Evolutionary conservation across 2,888 invertebrate genomes (phyloP).

Genomic region (Andrena bicolor): DNA sequence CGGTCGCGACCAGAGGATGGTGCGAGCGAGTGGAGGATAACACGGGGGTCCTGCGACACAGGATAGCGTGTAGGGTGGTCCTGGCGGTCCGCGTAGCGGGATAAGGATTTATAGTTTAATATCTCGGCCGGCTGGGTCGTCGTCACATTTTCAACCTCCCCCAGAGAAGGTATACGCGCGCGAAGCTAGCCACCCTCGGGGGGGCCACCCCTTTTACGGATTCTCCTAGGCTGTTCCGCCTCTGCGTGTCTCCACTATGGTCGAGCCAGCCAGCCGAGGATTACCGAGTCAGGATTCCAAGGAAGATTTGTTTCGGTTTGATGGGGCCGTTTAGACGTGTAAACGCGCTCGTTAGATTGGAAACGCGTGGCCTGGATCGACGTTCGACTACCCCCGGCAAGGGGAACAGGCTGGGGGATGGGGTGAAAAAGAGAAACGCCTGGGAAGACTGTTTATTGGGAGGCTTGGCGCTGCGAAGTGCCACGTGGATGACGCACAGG

Average conservation of each 20-base stretch:
- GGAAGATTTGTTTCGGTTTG: conserved; percentile 82
- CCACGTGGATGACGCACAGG: not conserved
- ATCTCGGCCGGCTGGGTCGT: conserved; percentile 81
- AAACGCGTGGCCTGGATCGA: conserved; percentile 69
- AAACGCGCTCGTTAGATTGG: conserved; percentile 83
- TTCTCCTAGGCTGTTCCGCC: conserved; percentile 47
- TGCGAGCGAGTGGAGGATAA: conserved; percentile 29
- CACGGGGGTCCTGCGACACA: conserved; percentile 52
- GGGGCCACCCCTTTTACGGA: conserved; percentile 63
- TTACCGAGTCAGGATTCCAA: conserved; percentile 74
- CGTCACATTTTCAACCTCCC: conserved; percentile 80
- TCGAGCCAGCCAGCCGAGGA: conserved; percentile 45
- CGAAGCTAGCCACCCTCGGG: conserved; percentile 39
- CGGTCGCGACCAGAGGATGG: conserved; percentile 9
- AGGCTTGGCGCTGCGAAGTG: conserved; percentile 35
- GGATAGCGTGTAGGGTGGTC: conserved; percentile 70
- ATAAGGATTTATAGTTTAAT: conserved; percentile 85
- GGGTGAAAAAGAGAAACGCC: conserved; percentile 22
- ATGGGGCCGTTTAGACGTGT: conserved; percentile 82
- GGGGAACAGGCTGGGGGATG: not conserved
- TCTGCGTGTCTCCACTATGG: conserved; percentile 20
- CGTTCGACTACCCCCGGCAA: conserved; percentile 27
- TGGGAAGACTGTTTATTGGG: conserved; percentile 53
- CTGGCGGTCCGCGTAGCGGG: conserved; percentile 81
- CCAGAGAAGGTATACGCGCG: conserved; percentile 74